Evolutionary conservation across 2,797 vertebrate genomes (phyloP), one percentile per base, ranked within the genome.

Genomic region (Notamacropus eugenii): DNA sequence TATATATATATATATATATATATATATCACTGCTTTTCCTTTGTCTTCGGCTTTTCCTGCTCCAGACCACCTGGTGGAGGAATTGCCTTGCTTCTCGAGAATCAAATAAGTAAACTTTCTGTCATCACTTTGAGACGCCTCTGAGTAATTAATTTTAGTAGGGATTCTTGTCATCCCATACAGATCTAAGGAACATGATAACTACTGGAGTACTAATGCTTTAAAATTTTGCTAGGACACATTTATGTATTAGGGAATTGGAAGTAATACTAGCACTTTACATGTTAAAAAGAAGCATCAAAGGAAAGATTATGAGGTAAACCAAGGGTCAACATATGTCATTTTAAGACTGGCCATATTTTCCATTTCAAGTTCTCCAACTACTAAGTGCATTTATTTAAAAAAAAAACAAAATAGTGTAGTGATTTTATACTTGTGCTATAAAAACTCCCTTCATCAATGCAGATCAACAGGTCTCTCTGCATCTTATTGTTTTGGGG

Each of bases 221-320:
- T 93, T 31, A 95, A 92, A n/a, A 1, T 90, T 50, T 54, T 46
- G 24, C 95, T 91, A 94, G 92, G 82, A 54, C 19, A 56, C 91
- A 34, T 94, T 55, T n/a, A n/a, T 4, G 28, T 92, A 54, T 1
- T 54, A 58, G 2, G 14, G 46, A 87, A 50, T 28, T n/a, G 40
- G 93, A 95, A 95, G 5, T n/a, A n/a, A 93, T 92, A 52, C 1
- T 14, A 91, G 91, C 16, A 90, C 24, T 82, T 82, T 82, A 57
- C 55, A 92, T 27, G 50, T 50, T 93, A 52, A n/a, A 62, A 91
- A 54, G 4, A 12, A 94, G 40, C 6, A 82, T 82, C 40, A 46
- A 9, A 82, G 22, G 40, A 93, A 94, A 54, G 0, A 8, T 56
- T 82, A 90, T 40, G 3, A 90, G 11, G 58, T 1, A 93, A 16